Conservation (phyloP, 2,888 invertebrate genomes). For the Caradrina clavipalpis region DNA sequence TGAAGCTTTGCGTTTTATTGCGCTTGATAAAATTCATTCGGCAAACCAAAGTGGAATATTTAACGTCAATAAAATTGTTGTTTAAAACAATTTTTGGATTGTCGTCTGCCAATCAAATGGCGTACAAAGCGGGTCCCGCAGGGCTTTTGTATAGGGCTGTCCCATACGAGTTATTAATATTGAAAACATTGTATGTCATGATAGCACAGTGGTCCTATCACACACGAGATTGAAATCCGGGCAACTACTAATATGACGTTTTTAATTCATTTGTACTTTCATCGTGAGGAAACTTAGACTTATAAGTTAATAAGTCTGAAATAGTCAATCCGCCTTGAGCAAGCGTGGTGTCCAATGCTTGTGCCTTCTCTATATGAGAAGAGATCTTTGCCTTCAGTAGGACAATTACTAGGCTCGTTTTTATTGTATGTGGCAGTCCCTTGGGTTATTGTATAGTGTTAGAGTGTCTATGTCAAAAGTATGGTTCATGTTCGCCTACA, state of each 20-base stretch:
- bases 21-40: slow-evolving; percentile 63
- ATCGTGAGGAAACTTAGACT: too few species aligned
- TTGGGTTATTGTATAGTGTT: background rate
- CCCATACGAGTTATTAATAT: slow-evolving; percentile 12
- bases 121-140: slow-evolving; percentile 72
- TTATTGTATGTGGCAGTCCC: background rate
- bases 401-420: too few species aligned
- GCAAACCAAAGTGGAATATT: slow-evolving; percentile 48
- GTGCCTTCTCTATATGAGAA: too few species aligned
- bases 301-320: too few species aligned
- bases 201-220: too few species aligned
- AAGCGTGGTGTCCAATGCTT: too few species aligned
- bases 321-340: too few species aligned
- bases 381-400: too few species aligned
- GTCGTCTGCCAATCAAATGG: slow-evolving; percentile 78
- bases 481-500: background rate
- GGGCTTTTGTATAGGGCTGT: slow-evolving; percentile 56
- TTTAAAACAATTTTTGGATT: slow-evolving; percentile 73
- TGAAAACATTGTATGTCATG: background rate
- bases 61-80: slow-evolving; percentile 67
- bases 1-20: slow-evolving; percentile 52
- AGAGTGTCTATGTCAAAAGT: background rate
- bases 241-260: too few species aligned
- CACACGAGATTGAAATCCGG: too few species aligned
- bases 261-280: too few species aligned